Percentiles rank a stretch among this genome's conserved stretches.
Evolutionary conservation across 2,113 vertebrate species (phyloP).

Genomic region (Zosterops borbonicus): DNA sequence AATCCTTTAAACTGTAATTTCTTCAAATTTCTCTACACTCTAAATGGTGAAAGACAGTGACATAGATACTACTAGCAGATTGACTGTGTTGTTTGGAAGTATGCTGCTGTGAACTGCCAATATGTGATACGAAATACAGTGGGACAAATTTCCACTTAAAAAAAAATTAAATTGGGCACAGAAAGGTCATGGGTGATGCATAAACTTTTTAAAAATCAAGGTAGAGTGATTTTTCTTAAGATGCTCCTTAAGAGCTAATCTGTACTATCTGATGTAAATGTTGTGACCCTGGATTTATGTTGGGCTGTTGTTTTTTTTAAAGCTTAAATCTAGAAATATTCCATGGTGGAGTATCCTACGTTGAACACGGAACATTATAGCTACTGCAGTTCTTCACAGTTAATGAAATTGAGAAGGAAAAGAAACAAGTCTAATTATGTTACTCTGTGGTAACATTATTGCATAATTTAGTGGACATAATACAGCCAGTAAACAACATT

Average conservation of each 20-base stretch:
- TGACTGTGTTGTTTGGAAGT: constrained; percentile 38
- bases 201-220: constrained; percentile 26
- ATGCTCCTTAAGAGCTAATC: constrained; percentile 18
- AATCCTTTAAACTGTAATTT: neutral
- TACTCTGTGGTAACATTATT: neutral
- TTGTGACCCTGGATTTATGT: neutral
- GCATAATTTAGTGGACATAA: constrained; percentile 85
- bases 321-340: constrained; percentile 15
- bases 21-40: neutral
- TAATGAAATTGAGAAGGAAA: constrained; percentile 53
- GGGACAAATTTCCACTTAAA: neutral
- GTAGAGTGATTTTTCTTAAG: neutral
- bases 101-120: constrained; percentile 31
- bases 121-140: neutral
- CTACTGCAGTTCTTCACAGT: constrained; percentile 63
- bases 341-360: constrained; percentile 64
- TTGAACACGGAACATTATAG: constrained; percentile 44
- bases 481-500: constrained; percentile 97
- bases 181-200: neutral
- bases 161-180: neutral
- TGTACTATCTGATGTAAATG: constrained; percentile 37
- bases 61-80: constrained; percentile 10
- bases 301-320: neutral
- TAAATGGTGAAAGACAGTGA: constrained; percentile 47
- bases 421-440: constrained; percentile 27